These are phyloP conservation scores for Listronotus bonariensis DNA, from an alignment of 1,140 invertebrate genomes.

Conservation along the genomic window DNA sequence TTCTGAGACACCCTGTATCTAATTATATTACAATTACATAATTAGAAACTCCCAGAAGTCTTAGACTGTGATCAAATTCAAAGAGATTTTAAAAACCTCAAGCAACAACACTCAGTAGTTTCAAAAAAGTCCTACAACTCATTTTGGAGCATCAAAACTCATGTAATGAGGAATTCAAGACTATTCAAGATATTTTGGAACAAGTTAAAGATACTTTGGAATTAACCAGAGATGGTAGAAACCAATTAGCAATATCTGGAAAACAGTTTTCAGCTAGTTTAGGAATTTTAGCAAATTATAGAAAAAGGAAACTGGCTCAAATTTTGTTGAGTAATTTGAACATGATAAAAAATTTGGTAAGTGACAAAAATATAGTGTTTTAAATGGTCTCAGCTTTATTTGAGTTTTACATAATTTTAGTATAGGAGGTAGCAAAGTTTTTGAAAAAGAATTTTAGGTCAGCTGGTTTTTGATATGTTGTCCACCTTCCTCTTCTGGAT, in stretches of 20 bases:
- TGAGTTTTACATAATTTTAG: no score
- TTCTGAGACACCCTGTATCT: no score
- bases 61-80: conserved; percentile 72
- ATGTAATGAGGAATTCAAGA: conserved; percentile 82
- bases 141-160: conserved; percentile 87
- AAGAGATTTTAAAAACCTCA: conserved; percentile 67
- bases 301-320: conserved; percentile 80
- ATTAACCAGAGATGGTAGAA: conserved; percentile 72
- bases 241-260: conserved; percentile 73
- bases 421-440: no score
- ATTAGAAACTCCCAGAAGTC: conserved; percentile 66
- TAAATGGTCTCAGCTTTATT: no score
- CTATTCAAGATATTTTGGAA: conserved; percentile 78
- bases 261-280: conserved; percentile 84
- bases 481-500: no score
- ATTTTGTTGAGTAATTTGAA: conserved; percentile 78
- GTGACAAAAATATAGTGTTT: conserved; percentile 31
- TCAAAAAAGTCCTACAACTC: conserved; percentile 89
- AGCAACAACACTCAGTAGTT: conserved; percentile 81
- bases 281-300: conserved; percentile 84
- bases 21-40: conserved; percentile 36
- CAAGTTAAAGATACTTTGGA: conserved; percentile 72
- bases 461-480: no score
- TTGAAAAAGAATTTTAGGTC: no score
- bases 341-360: conserved; percentile 81